Conservation (phyloP, 1,140 invertebrate species). For the Tetranychus urticae region DNA sequence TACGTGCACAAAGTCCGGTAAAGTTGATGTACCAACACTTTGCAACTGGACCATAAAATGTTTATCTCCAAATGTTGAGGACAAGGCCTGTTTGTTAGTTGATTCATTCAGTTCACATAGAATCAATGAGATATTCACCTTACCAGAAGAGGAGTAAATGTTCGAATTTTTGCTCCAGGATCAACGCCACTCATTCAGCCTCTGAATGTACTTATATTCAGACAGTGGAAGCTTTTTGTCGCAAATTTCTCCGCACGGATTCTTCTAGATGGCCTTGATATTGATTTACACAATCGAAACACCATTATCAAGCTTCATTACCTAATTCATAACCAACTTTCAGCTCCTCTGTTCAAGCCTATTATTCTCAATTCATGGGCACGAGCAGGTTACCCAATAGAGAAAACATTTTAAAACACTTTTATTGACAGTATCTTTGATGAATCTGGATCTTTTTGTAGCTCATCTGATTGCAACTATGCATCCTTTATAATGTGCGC, state of each 20-base stretch:
- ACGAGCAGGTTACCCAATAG: background rate
- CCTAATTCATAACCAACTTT: background rate
- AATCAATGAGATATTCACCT: background rate
- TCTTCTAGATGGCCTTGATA: background rate
- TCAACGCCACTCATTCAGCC: background rate
- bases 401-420: background rate
- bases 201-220: background rate
- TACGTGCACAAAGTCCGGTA: background rate
- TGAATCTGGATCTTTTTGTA: too few species aligned
- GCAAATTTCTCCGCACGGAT: background rate
- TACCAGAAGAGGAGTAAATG: background rate
- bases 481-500: too few species aligned
- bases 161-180: background rate
- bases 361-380: background rate
- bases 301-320: background rate
- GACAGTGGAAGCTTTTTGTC: background rate
- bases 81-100: background rate
- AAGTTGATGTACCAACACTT: too few species aligned
- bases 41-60: background rate
- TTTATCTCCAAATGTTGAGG: background rate
- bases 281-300: background rate
- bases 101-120: background rate
- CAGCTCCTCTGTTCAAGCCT: background rate
- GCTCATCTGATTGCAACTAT: too few species aligned
- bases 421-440: too few species aligned